Base-by-base conservation (phyloP, 2,797 vertebrate species). In the Meda fulgida region DNA sequence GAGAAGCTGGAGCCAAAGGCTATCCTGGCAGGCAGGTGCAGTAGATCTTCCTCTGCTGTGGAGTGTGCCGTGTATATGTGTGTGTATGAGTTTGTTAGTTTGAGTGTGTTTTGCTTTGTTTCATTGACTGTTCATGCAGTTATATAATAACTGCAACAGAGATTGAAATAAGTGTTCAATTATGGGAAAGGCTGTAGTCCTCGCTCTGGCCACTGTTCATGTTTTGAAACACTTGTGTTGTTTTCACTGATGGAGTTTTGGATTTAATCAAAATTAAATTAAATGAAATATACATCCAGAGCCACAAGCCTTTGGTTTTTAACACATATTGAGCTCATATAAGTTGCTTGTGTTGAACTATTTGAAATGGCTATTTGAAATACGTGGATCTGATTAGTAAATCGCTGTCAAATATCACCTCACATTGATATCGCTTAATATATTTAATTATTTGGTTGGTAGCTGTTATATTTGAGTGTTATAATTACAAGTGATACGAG, bases 11-110 rank as follows among this genome's bases (percentile, higher is more conserved):
- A 98, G 97, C 97, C 97, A 99, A 99, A 99, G 98, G 98, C 96
- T 99, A 99, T 99, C 98, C 97, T 98, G 98, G 98, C 98, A 99
- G 98, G 98, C 98, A 99, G 98, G 98, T 99, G 98, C 98, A 99
- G 98, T 99, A 98, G 97, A 97, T 97, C 96, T 79, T 86, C 46
- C 80, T 87, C 81, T 90, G 89, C 81, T 69, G 84, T 89, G 89
- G 72, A 79, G 72, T 77, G 78, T 88, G 83, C 73, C 87, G 80
- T 86, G 48, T 85, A 18, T 71, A 43, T 80, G 26, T 63, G 70
- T 69, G 40, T 63, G 23, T 82, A 65, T 77, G 46, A 11, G 48
- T 73, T n/a, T 13, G 21, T 31, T 75, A 29, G 21, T 76, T 31
- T 51, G 69, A 16, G 26, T 63, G 21, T 46, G 55, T 72, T 31